phyloP scores from a whole-genome alignment of 2,888 invertebrate genomes.

The Ennomos erosarius region DNA sequence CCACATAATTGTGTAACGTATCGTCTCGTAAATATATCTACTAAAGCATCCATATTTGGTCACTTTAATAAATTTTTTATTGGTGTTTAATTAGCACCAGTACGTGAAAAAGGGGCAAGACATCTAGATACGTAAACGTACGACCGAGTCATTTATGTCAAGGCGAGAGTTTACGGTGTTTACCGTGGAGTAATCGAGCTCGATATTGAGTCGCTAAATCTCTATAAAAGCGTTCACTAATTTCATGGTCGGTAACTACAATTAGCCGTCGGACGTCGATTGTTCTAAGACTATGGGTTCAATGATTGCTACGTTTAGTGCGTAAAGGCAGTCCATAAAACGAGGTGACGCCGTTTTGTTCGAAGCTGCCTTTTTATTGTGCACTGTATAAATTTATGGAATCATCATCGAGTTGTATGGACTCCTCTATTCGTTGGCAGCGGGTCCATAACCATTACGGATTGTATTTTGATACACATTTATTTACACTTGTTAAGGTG shows the following conservation, averaged over 20 bases:
- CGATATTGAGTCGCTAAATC: conserved; percentile 58
- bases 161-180: conserved; percentile 60
- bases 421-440: conserved; percentile 75
- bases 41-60: conserved; percentile 50
- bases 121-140: conserved; percentile 41
- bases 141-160: conserved; percentile 62
- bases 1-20: conserved; percentile 49
- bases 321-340: conserved; percentile 70
- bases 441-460: conserved; percentile 80
- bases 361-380: conserved; percentile 77
- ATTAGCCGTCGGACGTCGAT: conserved; percentile 43
- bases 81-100: conserved; percentile 67
- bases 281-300: conserved; percentile 58
- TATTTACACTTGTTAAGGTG: conserved; percentile 71
- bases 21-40: conserved; percentile 47
- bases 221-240: conserved; percentile 64
- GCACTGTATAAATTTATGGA: conserved; percentile 84
- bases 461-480: conserved; percentile 78
- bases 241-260: conserved; percentile 69
- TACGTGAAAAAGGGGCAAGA: conserved; percentile 55
- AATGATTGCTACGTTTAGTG: conserved; percentile 64
- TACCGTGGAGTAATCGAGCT: conserved; percentile 43
- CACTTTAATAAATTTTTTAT: conserved; percentile 68
- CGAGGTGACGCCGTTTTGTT: conserved; percentile 80
- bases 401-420: conserved; percentile 83